Evolutionary conservation across 2,888 invertebrate genomes (phyloP).

Genomic region (Tipula unca): DNA sequence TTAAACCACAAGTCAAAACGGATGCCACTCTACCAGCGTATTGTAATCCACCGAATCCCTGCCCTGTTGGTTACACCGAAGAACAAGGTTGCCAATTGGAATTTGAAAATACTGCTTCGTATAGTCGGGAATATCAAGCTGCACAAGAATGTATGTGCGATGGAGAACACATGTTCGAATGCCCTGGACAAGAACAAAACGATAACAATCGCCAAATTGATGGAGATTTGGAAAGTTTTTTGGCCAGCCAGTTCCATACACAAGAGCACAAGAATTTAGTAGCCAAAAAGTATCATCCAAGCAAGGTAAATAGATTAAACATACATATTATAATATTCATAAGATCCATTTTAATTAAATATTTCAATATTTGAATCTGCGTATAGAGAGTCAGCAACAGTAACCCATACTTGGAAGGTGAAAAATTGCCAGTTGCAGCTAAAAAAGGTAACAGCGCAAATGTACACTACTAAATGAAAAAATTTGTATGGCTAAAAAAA

Average conservation of each 20-base stretch:
- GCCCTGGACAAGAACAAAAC: conserved; percentile 49
- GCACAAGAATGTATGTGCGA: conserved; percentile 97
- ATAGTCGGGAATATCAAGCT: conserved; percentile 86
- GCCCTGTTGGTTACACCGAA: conserved; percentile 84
- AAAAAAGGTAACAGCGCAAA: conserved; percentile 77
- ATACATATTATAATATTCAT: no score
- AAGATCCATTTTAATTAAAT: no score
- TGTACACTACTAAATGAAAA: neutral
- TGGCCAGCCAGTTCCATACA: conserved; percentile 44
- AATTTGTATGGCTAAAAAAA: neutral
- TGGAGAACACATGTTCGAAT: conserved; percentile 94
- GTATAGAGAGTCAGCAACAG: conserved; percentile 48
- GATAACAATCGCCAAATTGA: conserved; percentile 35
- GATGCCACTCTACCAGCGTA: conserved; percentile 93
- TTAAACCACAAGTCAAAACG: conserved; percentile 64
- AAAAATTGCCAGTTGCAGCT: conserved; percentile 82
- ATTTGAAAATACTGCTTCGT: conserved; percentile 92
- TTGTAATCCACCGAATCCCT: conserved; percentile 98
- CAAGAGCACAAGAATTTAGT: conserved; percentile 62
- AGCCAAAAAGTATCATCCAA: conserved; percentile 65
- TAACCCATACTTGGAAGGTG: conserved; percentile 80
- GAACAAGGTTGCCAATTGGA: conserved; percentile 82
- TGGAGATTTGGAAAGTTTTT: conserved; percentile 58
- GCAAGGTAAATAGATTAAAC: conserved; percentile 46
- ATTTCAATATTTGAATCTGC: neutral